Conservation (phyloP, 2,113 vertebrate species). For the Monopterus albus region DNA sequence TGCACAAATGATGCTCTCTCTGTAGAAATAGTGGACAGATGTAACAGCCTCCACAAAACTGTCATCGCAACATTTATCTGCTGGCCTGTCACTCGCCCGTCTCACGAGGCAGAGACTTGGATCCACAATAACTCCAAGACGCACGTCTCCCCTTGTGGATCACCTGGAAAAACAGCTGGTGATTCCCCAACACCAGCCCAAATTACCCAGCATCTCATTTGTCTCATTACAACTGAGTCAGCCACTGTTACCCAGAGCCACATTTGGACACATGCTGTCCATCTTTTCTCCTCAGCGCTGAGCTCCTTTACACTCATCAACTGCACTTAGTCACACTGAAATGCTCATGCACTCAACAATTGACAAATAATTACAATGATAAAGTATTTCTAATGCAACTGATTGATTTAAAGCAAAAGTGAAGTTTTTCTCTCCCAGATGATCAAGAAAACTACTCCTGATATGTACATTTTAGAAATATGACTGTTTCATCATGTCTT, state of each 20-base stretch:
- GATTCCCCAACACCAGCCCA: constrained; percentile 20
- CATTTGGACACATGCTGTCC: constrained; percentile 29
- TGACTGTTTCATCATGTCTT: not conserved
- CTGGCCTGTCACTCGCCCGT: too few species aligned
- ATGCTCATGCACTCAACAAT: too few species aligned
- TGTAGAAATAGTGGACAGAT: too few species aligned
- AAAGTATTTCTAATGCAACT: not conserved
- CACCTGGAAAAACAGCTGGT: constrained; percentile 64
- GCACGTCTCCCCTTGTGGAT: constrained; percentile 46
- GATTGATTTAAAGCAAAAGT: not conserved
- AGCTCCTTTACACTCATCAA: constrained; percentile 4
- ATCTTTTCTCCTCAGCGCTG: constrained; percentile 1
- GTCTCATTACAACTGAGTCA: constrained; percentile 48
- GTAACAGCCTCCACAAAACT: too few species aligned
- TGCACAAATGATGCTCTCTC: too few species aligned
- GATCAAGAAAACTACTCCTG: not conserved
- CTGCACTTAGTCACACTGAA: constrained; percentile 17
- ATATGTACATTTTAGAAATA: constrained; percentile 1
- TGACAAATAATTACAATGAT: too few species aligned
- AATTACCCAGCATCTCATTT: constrained; percentile 56
- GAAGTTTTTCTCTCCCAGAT: not conserved
- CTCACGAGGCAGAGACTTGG: too few species aligned
- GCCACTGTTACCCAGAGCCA: constrained; percentile 20
- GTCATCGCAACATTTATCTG: too few species aligned
- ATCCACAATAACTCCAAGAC: too few species aligned